Percentiles rank a stretch among this genome's conserved stretches.
These are phyloP conservation scores for Phymatocera aterrima DNA, from an alignment of 2,888 invertebrate genomes.

Conservation along the genomic window DNA sequence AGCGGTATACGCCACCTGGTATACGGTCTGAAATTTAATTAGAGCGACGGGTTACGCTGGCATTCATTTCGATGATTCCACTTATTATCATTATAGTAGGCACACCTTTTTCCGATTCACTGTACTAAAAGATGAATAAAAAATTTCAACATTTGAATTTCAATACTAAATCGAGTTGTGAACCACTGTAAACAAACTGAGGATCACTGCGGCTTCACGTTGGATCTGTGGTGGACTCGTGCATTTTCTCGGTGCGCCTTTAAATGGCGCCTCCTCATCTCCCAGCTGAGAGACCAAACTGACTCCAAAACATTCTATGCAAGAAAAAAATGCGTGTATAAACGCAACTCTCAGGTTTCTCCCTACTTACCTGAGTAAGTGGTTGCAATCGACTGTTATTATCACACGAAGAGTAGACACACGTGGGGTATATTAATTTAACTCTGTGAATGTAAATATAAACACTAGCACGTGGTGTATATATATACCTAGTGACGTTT, in stretches of 20 bases:
- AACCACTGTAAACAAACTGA: background rate
- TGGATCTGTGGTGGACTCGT: background rate
- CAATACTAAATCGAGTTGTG: background rate
- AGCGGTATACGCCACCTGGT: background rate
- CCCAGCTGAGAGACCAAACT: background rate
- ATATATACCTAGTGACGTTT: background rate
- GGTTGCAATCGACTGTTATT: conserved; percentile 28
- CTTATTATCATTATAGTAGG: no score
- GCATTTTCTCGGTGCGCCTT: background rate
- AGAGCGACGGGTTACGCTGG: no score
- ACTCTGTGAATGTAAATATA: conserved; percentile 21
- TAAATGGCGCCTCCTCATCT: conserved; percentile 26
- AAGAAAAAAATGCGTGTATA: conserved; percentile 5
- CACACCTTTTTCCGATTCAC: no score
- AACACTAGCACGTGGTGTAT: conserved; percentile 20
- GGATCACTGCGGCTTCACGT: conserved; percentile 4
- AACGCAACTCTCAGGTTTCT: conserved; percentile 12
- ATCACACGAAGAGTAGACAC: background rate
- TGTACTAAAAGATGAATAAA: no score
- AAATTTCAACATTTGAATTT: background rate
- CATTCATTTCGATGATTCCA: no score
- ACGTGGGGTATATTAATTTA: conserved; percentile 27
- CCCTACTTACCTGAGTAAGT: background rate
- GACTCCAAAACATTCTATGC: background rate
- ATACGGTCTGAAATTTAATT: background rate